These are phyloP conservation scores for Archips xylosteana DNA, from an alignment of 2,888 invertebrate genomes.

Conservation along the genomic window DNA sequence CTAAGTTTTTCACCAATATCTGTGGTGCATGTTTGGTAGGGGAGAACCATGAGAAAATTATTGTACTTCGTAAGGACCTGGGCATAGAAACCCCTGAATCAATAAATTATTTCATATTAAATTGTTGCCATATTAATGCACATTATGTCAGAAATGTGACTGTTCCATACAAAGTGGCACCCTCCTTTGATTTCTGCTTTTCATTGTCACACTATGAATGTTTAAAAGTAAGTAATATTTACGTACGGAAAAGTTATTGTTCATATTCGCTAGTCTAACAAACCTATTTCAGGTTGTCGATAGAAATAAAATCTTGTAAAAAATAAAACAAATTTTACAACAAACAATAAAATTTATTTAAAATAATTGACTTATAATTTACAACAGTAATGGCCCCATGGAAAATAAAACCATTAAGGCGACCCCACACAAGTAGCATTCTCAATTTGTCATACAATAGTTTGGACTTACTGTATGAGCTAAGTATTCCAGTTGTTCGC, in stretches of 20 bases:
- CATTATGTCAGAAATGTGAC: no score
- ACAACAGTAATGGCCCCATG: slow-evolving; percentile 56
- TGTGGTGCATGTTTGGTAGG: no score
- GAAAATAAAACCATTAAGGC: slow-evolving; percentile 35
- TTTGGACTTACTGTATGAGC: not conserved
- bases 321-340: slow-evolving; percentile 51
- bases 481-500: no score
- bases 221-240: slow-evolving; percentile 5
- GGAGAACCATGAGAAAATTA: no score
- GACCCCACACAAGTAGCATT: not conserved
- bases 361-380: slow-evolving; percentile 68
- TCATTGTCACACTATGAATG: not conserved
- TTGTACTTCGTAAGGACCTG: no score
- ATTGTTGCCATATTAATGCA: no score
- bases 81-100: no score
- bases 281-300: not conserved
- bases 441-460: not conserved
- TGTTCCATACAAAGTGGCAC: no score
- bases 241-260: slow-evolving; percentile 19
- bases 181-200: no score
- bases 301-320: not conserved
- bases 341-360: slow-evolving; percentile 60
- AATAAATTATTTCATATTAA: no score
- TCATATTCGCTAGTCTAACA: slow-evolving; percentile 8
- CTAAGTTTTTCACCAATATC: no score